Conservation (phyloP, 1,140 invertebrate species). For the Listronotus bonariensis region DNA sequence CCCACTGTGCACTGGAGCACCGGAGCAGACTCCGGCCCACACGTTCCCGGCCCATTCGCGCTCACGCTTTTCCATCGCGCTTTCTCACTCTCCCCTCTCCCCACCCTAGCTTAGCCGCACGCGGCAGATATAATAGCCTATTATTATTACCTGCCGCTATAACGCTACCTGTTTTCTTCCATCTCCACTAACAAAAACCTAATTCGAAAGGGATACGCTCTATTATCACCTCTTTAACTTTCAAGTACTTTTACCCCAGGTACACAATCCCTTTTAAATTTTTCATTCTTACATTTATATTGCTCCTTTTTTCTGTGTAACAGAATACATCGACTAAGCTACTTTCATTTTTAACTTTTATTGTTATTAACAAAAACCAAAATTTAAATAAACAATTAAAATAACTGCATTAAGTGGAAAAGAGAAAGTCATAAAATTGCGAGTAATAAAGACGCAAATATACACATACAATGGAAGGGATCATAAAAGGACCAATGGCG, state of each 20-base stretch:
- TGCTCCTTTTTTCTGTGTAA: no score
- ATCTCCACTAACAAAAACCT: constrained; percentile 25
- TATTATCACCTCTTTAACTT: constrained; percentile 12
- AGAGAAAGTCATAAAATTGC: constrained; percentile 26
- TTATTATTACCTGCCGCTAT: constrained; percentile 50
- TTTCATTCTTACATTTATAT: neutral
- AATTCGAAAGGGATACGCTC: constrained; percentile 34
- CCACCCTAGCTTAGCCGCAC: constrained; percentile 40
- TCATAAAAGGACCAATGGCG: constrained; percentile 53
- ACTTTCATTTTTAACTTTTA: neutral
- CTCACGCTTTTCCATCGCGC: constrained; percentile 42
- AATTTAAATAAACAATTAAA: constrained; percentile 3
- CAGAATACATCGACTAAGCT: no score
- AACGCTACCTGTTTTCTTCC: constrained; percentile 52
- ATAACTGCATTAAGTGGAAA: neutral
- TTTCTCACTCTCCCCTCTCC: constrained; percentile 44
- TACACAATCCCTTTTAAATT: neutral
- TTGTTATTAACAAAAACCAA: neutral
- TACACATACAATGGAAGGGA: constrained; percentile 49
- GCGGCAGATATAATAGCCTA: constrained; percentile 51
- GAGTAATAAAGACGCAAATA: constrained; percentile 40
- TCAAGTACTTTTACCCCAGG: constrained; percentile 1
- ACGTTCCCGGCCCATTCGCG: constrained; percentile 55
- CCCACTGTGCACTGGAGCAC: constrained; percentile 51
- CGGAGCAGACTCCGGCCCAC: constrained; percentile 54